Conservation (phyloP, 1,140 invertebrate genomes). For the Pseudoatta argentina region DNA sequence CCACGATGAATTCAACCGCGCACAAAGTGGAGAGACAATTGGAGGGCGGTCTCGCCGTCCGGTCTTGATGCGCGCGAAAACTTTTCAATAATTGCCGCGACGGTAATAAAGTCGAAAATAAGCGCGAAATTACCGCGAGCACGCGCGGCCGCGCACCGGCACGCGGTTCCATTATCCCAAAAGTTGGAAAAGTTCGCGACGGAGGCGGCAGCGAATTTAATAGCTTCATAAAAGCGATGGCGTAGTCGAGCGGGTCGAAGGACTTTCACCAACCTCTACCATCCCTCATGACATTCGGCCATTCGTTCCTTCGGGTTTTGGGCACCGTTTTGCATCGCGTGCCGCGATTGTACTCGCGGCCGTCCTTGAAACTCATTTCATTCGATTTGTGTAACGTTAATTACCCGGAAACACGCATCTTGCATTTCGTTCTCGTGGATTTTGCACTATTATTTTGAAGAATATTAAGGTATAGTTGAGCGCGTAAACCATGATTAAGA, state of each 20-base stretch:
- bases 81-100: conserved; percentile 83
- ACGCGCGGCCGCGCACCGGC: conserved; percentile 67
- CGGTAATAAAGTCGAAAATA: conserved; percentile 82
- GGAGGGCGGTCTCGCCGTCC: conserved; percentile 49
- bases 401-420: conserved; percentile 7
- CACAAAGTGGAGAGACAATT: conserved; percentile 59
- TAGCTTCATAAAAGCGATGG: conserved; percentile 79
- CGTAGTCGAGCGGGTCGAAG: conserved; percentile 80
- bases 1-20: conserved; percentile 12
- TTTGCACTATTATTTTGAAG: background rate
- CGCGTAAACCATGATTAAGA: background rate
- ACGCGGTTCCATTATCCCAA: conserved; percentile 82
- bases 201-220: conserved; percentile 77
- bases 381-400: conserved; percentile 41
- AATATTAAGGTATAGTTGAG: background rate
- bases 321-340: conserved; percentile 21
- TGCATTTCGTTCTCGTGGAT: background rate
- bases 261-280: conserved; percentile 79
- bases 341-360: conserved; percentile 26
- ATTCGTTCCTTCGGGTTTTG: conserved; percentile 36
- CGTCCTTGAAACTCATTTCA: conserved; percentile 77
- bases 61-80: conserved; percentile 71
- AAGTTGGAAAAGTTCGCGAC: conserved; percentile 82
- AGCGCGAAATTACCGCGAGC: conserved; percentile 81
- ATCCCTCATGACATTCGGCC: conserved; percentile 18